These are phyloP conservation scores for Mythimna vitellina DNA, from an alignment of 2,888 invertebrate genomes.

Conservation along the genomic window DNA sequence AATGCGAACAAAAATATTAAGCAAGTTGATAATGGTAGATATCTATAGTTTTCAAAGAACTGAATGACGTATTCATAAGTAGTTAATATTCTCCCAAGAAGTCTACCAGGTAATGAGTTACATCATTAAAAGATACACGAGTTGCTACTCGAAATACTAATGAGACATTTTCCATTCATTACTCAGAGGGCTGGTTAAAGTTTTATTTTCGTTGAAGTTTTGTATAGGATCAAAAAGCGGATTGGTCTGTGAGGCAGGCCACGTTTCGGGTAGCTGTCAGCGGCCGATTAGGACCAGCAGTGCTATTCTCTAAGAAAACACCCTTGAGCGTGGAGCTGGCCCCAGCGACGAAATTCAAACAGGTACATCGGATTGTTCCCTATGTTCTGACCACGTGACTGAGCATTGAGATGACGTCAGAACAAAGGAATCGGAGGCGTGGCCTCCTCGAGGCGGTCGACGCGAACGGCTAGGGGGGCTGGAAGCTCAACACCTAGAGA, in stretches of 20 bases:
- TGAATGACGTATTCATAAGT: constrained; percentile 22
- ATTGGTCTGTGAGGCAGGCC: neutral
- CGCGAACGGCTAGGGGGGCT: too few relatives aligned
- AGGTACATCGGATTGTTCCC: too few relatives aligned
- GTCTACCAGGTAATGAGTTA: constrained; percentile 50
- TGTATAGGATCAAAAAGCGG: neutral
- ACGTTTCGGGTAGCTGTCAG: too few relatives aligned
- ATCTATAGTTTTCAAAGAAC: constrained; percentile 1
- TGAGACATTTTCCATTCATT: constrained; percentile 15
- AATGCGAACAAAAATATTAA: neutral
- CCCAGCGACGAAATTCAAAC: too few relatives aligned
- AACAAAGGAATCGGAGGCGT: too few relatives aligned
- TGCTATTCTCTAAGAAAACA: too few relatives aligned
- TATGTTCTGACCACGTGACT: too few relatives aligned
- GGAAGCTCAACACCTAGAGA: too few relatives aligned
- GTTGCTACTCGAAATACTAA: constrained; percentile 9
- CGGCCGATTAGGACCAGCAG: too few relatives aligned
- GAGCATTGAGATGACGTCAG: too few relatives aligned
- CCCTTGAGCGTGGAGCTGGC: too few relatives aligned
- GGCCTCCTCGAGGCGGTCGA: too few relatives aligned
- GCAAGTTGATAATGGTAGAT: neutral
- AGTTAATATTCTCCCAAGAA: constrained; percentile 40
- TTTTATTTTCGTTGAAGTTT: neutral
- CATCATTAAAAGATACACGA: constrained; percentile 44
- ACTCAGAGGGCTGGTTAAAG: constrained; percentile 19